phyloP scores from a whole-genome alignment of 35 echinoderm and acorn worm species.

The Strongylocentrotus purpuratus region DNA sequence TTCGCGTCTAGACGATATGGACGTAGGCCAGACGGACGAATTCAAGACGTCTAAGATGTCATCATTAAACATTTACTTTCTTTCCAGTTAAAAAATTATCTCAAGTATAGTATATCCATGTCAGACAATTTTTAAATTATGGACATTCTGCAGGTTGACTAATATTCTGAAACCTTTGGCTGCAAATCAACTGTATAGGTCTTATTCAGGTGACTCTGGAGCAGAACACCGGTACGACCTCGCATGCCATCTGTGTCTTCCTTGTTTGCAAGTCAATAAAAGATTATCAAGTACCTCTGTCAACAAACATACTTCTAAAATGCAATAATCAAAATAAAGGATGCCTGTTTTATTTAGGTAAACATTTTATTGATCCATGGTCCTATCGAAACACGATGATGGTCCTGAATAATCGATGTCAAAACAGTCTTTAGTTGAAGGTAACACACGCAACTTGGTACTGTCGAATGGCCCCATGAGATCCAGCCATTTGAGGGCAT shows the following conservation, averaged over 20 bases:
- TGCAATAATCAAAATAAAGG: background rate
- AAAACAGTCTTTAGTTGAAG: background rate
- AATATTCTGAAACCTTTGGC: too few relatives aligned
- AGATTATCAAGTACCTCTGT: background rate
- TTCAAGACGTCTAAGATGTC: background rate
- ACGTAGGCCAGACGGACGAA: background rate
- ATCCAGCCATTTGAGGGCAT: background rate
- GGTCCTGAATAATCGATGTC: background rate
- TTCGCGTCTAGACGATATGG: too few relatives aligned
- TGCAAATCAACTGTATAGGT: too few relatives aligned
- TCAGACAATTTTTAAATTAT: too few relatives aligned
- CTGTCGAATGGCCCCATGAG: background rate
- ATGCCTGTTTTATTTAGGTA: background rate
- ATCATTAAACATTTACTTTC: background rate
- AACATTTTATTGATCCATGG: background rate
- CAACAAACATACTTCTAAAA: background rate
- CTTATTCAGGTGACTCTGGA: too few relatives aligned
- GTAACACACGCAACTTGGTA: background rate
- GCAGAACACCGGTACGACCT: background rate
- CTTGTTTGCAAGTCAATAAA: background rate
- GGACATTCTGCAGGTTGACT: too few relatives aligned
- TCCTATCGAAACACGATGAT: background rate
- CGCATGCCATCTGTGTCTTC: background rate
- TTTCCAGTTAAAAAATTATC: too few relatives aligned
- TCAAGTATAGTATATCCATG: too few relatives aligned